Conservation (phyloP, 2,113 vertebrate genomes). For the Guaruba guarouba region DNA sequence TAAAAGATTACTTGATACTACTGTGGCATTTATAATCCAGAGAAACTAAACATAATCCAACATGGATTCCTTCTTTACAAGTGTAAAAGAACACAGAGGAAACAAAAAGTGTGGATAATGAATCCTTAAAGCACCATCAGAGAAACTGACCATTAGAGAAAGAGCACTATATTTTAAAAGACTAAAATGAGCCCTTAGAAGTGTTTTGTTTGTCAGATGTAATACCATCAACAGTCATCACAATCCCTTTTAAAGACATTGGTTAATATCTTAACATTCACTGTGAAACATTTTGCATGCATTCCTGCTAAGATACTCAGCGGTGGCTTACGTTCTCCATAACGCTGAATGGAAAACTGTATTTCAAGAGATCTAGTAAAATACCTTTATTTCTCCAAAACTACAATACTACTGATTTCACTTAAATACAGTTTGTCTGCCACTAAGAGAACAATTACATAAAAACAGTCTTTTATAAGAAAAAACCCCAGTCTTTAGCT, state of each 20-base stretch:
- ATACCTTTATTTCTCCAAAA: neutral
- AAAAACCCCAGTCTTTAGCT: neutral
- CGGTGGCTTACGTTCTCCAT: neutral
- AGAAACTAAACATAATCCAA: neutral
- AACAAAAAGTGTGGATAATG: neutral
- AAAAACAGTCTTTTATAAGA: neutral
- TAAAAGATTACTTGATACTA: neutral
- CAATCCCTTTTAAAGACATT: neutral
- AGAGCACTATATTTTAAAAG: neutral
- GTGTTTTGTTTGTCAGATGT: neutral
- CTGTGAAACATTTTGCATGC: neutral
- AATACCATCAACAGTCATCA: neutral
- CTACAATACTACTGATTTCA: neutral
- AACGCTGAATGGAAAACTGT: neutral
- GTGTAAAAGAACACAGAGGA: neutral
- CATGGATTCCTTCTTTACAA: neutral
- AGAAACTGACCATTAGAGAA: neutral
- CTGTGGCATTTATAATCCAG: neutral
- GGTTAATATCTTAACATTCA: neutral
- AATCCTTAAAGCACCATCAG: neutral
- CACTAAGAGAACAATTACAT: neutral
- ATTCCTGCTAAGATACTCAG: neutral
- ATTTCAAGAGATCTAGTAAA: neutral
- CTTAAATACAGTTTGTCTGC: neutral
- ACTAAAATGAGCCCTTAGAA: neutral